Evolutionary conservation across 2,113 vertebrate genomes (phyloP).

Genomic region (Nothoprocta perdicaria): DNA sequence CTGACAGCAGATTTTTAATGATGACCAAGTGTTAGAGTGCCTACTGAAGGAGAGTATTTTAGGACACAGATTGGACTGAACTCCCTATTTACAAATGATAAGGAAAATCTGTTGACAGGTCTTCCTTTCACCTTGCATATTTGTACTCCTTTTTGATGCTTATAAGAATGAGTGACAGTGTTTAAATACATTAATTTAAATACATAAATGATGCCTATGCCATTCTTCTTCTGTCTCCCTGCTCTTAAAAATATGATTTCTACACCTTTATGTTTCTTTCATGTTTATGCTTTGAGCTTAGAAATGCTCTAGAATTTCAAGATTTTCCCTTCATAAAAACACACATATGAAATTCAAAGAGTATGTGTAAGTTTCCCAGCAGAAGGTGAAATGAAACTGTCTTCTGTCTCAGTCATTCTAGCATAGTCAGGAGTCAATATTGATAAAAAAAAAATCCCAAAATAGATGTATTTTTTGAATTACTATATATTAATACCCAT

Average conservation of each 20-base stretch:
- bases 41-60: neutral
- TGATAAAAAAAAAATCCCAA: slow-evolving; percentile 23
- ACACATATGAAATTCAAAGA: neutral
- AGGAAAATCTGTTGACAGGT: neutral
- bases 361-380: neutral
- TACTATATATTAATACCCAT: slow-evolving; percentile 33
- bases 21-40: neutral
- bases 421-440: neutral
- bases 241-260: neutral
- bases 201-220: neutral
- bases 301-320: neutral
- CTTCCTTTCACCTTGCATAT: neutral
- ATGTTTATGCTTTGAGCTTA: neutral
- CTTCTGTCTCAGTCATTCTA: slow-evolving; percentile 1
- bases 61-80: neutral
- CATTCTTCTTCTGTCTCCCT: neutral
- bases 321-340: neutral
- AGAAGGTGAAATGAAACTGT: neutral
- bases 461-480: slow-evolving; percentile 6
- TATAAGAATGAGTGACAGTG: neutral
- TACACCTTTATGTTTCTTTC: neutral
- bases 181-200: neutral
- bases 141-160: neutral
- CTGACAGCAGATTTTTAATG: slow-evolving; percentile 28
- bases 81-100: neutral